Base-by-base conservation (phyloP, 64 coral and sea anemone species). In the Actinia equina region DNA sequence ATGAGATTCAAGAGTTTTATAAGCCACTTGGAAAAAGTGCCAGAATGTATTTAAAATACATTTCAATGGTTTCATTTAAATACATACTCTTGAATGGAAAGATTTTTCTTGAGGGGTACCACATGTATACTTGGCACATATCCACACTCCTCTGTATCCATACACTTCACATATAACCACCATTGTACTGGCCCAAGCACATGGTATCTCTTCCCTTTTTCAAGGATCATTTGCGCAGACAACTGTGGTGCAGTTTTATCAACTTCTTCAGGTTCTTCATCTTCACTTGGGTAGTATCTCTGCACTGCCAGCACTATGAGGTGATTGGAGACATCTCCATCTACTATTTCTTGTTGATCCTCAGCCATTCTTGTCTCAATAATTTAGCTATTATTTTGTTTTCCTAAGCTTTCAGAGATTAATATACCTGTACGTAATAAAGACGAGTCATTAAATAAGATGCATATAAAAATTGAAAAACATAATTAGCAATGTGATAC, bases 61-160 rank as follows among this genome's bases (percentile, higher is more conserved):
- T 37, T 37, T 37, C 30, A 37, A 37, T 37, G 30, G 30, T 37
- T 49, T 49, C 46, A 6, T 49, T 49, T 4, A 4, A 58, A 43
- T 37, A 87, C 93, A 69, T 89, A 95, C 93, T 95, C 89, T 58
- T 88, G 57, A 43, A 49, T 17, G 16, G 82, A 80, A 62, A 95
- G 69, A 86, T 85, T 52, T 84, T 86, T 89, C 63, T 86, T 95
- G 19, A 95, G 52, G 30, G 93, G 93, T 20, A 91, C 93, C 22
- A 95, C 93, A 63, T 84, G 83, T 1, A 60, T 89, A 44, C 93
- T 95, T n/a, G 93, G 93, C 59, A 95, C 88, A 65, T 95, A 95
- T 13, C 93, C 93, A 44, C 80, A 74, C 20, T 95, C 77, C 25
- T 86, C 93, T 57, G 69, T 91, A 18, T 85, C 78, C 41, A 88